Percentiles rank a stretch among this genome's conserved stretches.
Conservation (phyloP, 2,888 invertebrate species). For the Drosophila cyrtoloma region DNA sequence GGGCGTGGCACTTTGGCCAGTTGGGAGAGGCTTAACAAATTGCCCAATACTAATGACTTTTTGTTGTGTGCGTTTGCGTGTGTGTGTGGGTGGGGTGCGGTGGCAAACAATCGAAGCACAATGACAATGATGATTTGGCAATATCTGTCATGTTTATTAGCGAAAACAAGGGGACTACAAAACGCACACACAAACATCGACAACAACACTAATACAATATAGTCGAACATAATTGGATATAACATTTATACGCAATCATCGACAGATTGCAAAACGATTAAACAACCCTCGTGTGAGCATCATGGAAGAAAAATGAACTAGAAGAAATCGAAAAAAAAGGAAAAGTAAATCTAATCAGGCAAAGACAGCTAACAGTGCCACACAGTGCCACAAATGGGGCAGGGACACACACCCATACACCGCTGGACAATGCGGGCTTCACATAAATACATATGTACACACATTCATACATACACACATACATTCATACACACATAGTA, state of each 20-base stretch:
- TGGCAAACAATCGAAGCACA: conserved; percentile 84
- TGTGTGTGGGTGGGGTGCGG: conserved; percentile 6
- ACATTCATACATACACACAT: not conserved
- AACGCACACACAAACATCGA: conserved; percentile 2
- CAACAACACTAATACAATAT: conserved; percentile 38
- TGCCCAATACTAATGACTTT: conserved; percentile 76
- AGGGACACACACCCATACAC: not conserved
- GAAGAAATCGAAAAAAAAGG: conserved; percentile 31
- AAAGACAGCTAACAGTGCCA: conserved; percentile 15
- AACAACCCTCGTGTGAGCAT: conserved; percentile 59
- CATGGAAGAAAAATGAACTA: conserved; percentile 46
- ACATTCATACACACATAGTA: not conserved
- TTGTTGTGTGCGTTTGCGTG: conserved; percentile 3
- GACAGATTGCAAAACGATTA: conserved; percentile 84
- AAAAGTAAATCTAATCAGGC: conserved; percentile 62
- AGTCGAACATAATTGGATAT: conserved; percentile 78
- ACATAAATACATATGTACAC: not conserved
- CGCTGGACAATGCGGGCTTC: conserved; percentile 53
- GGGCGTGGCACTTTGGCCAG: conserved; percentile 25
- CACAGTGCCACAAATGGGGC: conserved; percentile 6
- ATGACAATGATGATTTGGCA: conserved; percentile 85
- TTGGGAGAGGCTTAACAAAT: conserved; percentile 65
- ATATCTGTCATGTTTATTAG: conserved; percentile 85
- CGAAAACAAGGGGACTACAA: conserved; percentile 63
- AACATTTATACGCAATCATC: conserved; percentile 84